Evolutionary conservation across 2,113 vertebrate genomes (phyloP).

Genomic region (Atherinomorus stipes): DNA sequence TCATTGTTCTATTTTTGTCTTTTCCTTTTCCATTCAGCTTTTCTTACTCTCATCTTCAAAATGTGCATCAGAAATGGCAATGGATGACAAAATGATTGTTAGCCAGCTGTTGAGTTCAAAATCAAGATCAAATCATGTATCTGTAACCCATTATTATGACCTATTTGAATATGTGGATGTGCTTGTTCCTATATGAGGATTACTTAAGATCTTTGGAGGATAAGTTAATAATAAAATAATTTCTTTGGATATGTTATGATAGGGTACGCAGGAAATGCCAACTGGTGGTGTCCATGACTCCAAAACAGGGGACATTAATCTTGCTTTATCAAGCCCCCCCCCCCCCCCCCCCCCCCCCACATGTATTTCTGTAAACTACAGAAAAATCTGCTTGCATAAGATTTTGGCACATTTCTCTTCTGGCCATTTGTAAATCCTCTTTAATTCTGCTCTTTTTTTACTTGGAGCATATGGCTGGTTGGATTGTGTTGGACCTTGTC

Average conservation of each 20-base stretch:
- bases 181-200: too few species aligned
- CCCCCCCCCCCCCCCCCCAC: constrained; percentile 6
- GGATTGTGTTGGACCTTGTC: constrained; percentile 79
- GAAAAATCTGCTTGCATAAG: constrained; percentile 66
- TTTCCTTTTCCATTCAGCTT: too few species aligned
- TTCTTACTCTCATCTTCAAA: too few species aligned
- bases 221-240: background rate
- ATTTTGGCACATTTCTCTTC: constrained; percentile 60
- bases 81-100: too few species aligned
- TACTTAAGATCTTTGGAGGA: too few species aligned
- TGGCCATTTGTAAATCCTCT: constrained; percentile 68
- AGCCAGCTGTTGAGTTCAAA: too few species aligned
- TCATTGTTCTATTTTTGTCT: too few species aligned
- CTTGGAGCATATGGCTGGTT: constrained; percentile 72
- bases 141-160: too few species aligned
- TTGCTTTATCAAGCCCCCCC: constrained; percentile 39
- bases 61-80: too few species aligned
- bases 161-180: too few species aligned
- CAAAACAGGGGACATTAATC: constrained; percentile 41
- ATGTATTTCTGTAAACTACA: constrained; percentile 54
- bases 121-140: too few species aligned
- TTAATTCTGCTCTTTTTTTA: constrained; percentile 69
- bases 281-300: constrained; percentile 24
- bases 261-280: background rate
- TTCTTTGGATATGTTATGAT: constrained; percentile 1